phyloP scores from a whole-genome alignment of 2,888 invertebrate species.

The Xanthorhoe designata region DNA sequence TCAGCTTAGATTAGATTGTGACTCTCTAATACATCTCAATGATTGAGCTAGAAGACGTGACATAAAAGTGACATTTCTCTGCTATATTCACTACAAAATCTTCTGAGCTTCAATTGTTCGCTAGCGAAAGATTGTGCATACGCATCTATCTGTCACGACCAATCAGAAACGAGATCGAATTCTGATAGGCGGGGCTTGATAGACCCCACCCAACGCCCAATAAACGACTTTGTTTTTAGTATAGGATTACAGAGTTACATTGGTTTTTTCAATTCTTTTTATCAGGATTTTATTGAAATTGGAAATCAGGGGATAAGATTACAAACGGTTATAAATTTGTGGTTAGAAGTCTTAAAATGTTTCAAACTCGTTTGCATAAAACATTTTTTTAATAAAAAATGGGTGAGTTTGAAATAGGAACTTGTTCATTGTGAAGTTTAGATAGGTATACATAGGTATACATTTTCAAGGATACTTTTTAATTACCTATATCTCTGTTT shows the following conservation, averaged over 20 bases:
- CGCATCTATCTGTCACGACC: conserved; percentile 62
- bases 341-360: conserved; percentile 42
- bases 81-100: conserved; percentile 12
- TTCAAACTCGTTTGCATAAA: conserved; percentile 12
- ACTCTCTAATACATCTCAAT: too few species aligned
- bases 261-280: conserved; percentile 57
- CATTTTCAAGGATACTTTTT: too few species aligned
- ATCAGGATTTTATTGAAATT: conserved; percentile 62
- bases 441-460: too few species aligned
- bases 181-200: conserved; percentile 59
- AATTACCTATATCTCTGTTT: too few species aligned
- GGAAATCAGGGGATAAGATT: conserved; percentile 57
- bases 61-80: conserved; percentile 1
- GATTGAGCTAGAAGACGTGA: background rate
- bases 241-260: conserved; percentile 69
- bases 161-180: conserved; percentile 62
- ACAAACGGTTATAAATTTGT: conserved; percentile 54
- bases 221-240: conserved; percentile 60
- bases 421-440: background rate
- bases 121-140: conserved; percentile 63
- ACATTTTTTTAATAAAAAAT: background rate
- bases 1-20: too few species aligned
- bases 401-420: background rate
- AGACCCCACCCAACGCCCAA: conserved; percentile 69
- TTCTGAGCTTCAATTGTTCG: conserved; percentile 69